These are phyloP conservation scores for Proterorhinus semilunaris DNA, from an alignment of 2,113 vertebrate genomes.

Conservation along the genomic window DNA sequence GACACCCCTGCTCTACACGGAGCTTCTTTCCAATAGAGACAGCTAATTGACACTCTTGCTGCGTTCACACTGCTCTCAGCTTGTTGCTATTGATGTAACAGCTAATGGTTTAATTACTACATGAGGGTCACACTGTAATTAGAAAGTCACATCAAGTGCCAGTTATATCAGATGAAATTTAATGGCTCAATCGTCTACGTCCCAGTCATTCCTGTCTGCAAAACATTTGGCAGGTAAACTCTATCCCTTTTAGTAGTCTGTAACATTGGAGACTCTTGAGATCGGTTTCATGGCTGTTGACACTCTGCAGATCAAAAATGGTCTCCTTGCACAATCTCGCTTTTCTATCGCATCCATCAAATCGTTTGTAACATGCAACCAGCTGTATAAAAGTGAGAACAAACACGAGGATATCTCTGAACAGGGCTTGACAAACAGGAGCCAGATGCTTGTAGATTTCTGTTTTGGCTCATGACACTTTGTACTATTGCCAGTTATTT, in stretches of 20 bases:
- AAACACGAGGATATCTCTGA: background rate
- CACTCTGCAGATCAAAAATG: constrained; percentile 37
- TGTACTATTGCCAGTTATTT: too few species aligned
- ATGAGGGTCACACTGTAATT: constrained; percentile 34
- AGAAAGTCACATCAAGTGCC: constrained; percentile 36
- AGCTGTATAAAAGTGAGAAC: constrained; percentile 14
- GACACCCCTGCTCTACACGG: too few species aligned
- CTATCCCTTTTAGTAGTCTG: constrained; percentile 48
- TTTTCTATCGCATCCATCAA: constrained; percentile 35
- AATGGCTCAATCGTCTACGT: constrained; percentile 63
- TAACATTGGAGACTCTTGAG: constrained; percentile 57
- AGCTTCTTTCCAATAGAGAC: constrained; percentile 24
- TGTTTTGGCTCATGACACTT: too few species aligned
- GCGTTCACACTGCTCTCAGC: constrained; percentile 6
- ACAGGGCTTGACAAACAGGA: too few species aligned
- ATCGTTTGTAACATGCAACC: constrained; percentile 20
- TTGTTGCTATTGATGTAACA: constrained; percentile 15
- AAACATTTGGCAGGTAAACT: constrained; percentile 58
- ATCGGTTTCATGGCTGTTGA: constrained; percentile 61
- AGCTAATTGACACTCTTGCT: constrained; percentile 42
- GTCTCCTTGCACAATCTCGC: constrained; percentile 32
- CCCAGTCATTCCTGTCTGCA: constrained; percentile 46
- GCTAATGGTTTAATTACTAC: constrained; percentile 25
- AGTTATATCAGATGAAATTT: constrained; percentile 41
- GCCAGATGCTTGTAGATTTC: too few species aligned